Evolutionary conservation across 2,888 invertebrate species (phyloP), one percentile per base, ranked within the genome.

Genomic region (Heliconius hortense): DNA sequence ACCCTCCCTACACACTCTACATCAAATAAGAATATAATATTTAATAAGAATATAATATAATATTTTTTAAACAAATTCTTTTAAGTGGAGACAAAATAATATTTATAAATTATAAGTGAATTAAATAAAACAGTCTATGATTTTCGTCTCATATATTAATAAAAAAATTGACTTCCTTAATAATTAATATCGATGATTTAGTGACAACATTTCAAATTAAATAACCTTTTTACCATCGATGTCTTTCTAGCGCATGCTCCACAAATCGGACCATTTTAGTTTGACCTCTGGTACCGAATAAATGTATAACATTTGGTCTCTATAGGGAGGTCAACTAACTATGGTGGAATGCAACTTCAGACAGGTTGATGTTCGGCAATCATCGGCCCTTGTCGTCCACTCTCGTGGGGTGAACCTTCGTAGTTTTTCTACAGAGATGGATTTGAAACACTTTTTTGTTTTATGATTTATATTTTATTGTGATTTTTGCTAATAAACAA

Each of bases 171-270:
- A 48, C 39, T 67, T 67, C 21, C 39, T 13, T 69, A 5, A 69
- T 53, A 56, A 63, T 31, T 53, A 15, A 18, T 74, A 62, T 67
- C 64, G 35, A 67, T 78, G 76, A 79, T 72, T 78, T 72, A 72
- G 67, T 78, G 74, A 66, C 39, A 69, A 70, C 73, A 75, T 76
- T 76, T 80, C 76, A 76, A 77, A 82, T 80, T 77, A 76, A 75
- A 80, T 80, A 78, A 77, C 73, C 75, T 75, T 76, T 71, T 78
- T 79, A 77, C 81, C 83, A 83, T 86, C 82, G 84, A 85, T 81
- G 83, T 81, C 77, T 79, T 79, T 59, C 80, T 68, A 77, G 87
- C 89, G 89, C 90, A 89, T 88, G 90, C 87, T 79, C 85, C 69
- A 70, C 43, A 56, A 73, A 63, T 11, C 24, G 26, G 72, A 82